Conservation (phyloP, 1,140 invertebrate genomes). For the Tribolium madens region DNA sequence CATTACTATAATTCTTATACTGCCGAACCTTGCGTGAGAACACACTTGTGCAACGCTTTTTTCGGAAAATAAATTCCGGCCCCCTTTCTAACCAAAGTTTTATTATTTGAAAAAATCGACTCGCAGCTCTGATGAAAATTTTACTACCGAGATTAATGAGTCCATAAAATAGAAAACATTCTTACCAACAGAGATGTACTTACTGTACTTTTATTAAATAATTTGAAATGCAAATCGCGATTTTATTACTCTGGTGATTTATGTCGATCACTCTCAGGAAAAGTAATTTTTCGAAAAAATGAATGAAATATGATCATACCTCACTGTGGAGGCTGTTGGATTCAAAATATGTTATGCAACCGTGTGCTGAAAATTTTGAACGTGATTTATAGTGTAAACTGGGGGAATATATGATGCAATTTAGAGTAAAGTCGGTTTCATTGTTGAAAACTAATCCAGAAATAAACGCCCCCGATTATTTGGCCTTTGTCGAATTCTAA, state of each 20-base stretch:
- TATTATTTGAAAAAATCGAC: too few relatives aligned
- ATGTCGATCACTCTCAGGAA: neutral
- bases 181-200: neutral
- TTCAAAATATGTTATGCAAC: slow-evolving; percentile 17
- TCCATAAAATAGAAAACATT: neutral
- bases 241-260: neutral
- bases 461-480: neutral
- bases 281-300: neutral
- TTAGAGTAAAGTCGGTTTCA: slow-evolving; percentile 2
- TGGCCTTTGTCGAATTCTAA: neutral
- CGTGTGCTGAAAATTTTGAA: neutral
- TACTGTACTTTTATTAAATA: neutral
- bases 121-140: neutral
- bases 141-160: neutral
- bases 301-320: too few relatives aligned
- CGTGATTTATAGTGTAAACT: neutral
- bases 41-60: neutral
- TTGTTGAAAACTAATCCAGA: neutral
- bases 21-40: neutral
- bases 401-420: neutral
- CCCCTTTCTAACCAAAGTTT: neutral
- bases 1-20: neutral
- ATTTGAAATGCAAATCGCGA: neutral
- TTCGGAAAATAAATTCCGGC: neutral
- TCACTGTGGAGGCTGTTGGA: too few relatives aligned